Evolutionary conservation across 2,797 vertebrate genomes (phyloP).

Genomic region (Dendrocincla tyrannina): DNA sequence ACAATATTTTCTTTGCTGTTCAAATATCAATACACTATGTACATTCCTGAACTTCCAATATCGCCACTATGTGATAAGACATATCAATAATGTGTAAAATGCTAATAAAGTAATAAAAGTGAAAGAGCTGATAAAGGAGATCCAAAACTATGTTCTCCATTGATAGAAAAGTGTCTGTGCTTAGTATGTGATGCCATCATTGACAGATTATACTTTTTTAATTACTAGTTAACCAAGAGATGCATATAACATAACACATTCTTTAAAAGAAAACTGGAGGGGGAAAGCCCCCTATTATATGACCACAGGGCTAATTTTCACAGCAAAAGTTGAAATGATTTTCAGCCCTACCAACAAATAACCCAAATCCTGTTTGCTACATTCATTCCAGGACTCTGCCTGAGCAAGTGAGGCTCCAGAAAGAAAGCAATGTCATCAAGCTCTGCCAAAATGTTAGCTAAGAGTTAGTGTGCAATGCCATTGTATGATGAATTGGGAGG

Average conservation of each 20-base stretch:
- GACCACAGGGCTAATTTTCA: neutral
- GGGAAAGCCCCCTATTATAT: rapidly evolving
- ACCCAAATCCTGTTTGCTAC: neutral
- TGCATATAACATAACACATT: neutral
- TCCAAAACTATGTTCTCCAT: neutral
- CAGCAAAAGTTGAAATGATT: neutral
- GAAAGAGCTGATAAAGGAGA: neutral
- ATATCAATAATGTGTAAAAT: neutral
- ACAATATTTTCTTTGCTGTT: neutral
- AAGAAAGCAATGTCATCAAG: neutral
- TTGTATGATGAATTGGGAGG: neutral
- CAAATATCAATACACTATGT: neutral
- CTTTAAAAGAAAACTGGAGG: neutral
- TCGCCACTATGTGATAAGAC: neutral
- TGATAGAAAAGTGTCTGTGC: neutral
- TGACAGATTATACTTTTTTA: neutral
- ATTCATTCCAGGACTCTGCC: neutral
- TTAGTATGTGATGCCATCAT: neutral
- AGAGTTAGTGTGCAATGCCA: neutral
- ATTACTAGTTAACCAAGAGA: neutral
- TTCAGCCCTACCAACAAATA: neutral
- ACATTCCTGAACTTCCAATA: neutral
- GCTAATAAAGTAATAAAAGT: neutral
- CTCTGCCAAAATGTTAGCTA: neutral
- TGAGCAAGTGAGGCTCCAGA: neutral